These are phyloP conservation scores for Pristionchus fissidentatus DNA, from an alignment of 2,888 invertebrate genomes.

Conservation along the genomic window DNA sequence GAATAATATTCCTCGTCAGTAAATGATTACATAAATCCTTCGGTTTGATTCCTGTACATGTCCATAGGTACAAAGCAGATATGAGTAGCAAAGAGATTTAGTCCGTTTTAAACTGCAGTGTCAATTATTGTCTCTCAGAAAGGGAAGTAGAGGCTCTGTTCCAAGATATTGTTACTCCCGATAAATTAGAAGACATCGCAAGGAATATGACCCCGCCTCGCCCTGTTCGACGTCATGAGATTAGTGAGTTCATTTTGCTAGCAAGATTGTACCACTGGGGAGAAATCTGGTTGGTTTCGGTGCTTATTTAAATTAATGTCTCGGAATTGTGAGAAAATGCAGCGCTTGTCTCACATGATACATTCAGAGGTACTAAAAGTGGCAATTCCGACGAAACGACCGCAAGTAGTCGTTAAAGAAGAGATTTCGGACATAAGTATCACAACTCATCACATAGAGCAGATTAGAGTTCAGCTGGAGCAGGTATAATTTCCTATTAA, in stretches of 20 bases:
- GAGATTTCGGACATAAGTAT: too few species aligned
- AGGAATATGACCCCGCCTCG: constrained; percentile 13
- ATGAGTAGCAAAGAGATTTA: too few species aligned
- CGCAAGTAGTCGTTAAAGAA: background rate
- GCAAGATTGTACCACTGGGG: background rate
- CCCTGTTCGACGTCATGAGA: too few species aligned
- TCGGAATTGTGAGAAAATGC: too few species aligned
- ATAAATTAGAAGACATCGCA: background rate
- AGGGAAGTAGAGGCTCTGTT: constrained; percentile 6
- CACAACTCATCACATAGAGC: background rate
- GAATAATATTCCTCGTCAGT: constrained; percentile 28
- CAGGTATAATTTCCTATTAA: background rate
- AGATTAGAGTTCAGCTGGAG: constrained; percentile 15
- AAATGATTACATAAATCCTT: background rate
- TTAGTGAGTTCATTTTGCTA: too few species aligned
- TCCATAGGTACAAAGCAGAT: too few species aligned
- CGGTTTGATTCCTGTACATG: too few species aligned
- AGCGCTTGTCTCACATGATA: too few species aligned
- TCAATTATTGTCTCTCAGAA: background rate
- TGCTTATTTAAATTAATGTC: background rate
- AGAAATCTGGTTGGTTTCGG: background rate
- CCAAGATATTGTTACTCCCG: constrained; percentile 16
- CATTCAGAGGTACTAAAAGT: too few species aligned
- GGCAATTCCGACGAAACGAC: background rate
- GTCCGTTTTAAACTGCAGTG: background rate